These are phyloP conservation scores for Ciconia nigra DNA, from an alignment of 2,797 vertebrate genomes.

Conservation along the genomic window DNA sequence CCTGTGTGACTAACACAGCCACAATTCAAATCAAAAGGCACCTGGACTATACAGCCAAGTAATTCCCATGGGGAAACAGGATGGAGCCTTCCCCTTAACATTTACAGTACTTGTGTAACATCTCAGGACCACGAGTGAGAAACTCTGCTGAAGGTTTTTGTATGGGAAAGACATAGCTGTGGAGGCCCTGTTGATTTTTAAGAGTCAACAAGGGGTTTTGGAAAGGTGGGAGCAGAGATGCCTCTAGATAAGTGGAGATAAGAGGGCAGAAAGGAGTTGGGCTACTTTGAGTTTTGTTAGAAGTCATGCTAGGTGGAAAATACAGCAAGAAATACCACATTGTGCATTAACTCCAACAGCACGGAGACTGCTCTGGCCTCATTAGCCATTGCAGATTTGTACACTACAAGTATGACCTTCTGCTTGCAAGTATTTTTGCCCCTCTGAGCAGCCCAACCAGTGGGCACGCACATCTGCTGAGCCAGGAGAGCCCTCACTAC, in stretches of 20 bases:
- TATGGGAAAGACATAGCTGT: not conserved
- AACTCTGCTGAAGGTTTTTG: not conserved
- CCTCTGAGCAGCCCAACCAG: not conserved
- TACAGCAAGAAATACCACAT: not conserved
- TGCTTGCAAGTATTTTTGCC: not conserved
- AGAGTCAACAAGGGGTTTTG: not conserved
- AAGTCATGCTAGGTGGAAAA: not conserved
- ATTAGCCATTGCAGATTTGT: not conserved
- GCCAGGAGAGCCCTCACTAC: not conserved
- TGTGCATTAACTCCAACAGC: not conserved
- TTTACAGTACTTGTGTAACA: not conserved
- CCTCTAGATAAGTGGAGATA: not conserved
- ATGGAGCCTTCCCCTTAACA: not conserved
- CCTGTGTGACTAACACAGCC: not conserved
- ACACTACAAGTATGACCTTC: not conserved
- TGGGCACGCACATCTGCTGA: not conserved
- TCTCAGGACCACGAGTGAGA: not conserved
- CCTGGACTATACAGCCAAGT: not conserved
- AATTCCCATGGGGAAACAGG: not conserved
- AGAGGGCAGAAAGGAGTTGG: not conserved
- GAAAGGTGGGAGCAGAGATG: not conserved
- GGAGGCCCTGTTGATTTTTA: not conserved
- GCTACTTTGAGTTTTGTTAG: not conserved
- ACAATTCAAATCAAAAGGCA: constrained; percentile 11
- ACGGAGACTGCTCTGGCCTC: not conserved